Percentiles rank a stretch among this genome's conserved stretches.
Conservation (phyloP, 2,888 invertebrate species). For the Torymus texanus region DNA sequence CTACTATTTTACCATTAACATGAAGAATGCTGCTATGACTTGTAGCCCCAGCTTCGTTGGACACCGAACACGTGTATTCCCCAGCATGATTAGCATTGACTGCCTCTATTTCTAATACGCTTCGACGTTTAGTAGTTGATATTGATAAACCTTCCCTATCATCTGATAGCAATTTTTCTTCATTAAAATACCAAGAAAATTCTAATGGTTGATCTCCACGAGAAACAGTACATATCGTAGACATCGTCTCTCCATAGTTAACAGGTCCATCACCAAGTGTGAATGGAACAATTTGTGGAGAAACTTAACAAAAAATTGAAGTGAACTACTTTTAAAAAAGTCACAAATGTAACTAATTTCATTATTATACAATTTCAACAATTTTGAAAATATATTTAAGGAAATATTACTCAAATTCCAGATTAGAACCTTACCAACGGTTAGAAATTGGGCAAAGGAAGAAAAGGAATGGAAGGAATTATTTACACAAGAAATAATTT, state of each 20-base stretch:
- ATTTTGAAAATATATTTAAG: no score
- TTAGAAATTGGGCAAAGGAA: no score
- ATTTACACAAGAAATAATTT: no score
- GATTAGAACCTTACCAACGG: no score
- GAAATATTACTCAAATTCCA: no score
- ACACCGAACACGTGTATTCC: conserved; percentile 85
- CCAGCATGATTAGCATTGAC: conserved; percentile 84
- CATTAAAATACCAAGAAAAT: conserved; percentile 85
- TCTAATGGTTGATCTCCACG: conserved; percentile 86
- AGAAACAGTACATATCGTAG: conserved; percentile 82
- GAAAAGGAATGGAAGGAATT: no score
- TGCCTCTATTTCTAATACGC: conserved; percentile 82
- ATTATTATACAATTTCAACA: no score
- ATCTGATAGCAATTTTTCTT: conserved; percentile 75
- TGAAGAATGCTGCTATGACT: conserved; percentile 82
- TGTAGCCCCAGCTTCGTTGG: conserved; percentile 83
- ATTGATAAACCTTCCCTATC: conserved; percentile 75
- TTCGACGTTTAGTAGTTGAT: conserved; percentile 76
- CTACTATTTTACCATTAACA: conserved; percentile 82
- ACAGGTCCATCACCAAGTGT: conserved; percentile 80
- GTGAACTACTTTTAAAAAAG: no score
- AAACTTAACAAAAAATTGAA: conserved; percentile 75
- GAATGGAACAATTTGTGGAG: conserved; percentile 84
- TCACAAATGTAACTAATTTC: no score
- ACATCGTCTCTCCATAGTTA: conserved; percentile 83